Percentiles rank a stretch among this genome's conserved stretches.
These are phyloP conservation scores for Phyllotreta striolata DNA, from an alignment of 2,888 invertebrate species.

Conservation along the genomic window DNA sequence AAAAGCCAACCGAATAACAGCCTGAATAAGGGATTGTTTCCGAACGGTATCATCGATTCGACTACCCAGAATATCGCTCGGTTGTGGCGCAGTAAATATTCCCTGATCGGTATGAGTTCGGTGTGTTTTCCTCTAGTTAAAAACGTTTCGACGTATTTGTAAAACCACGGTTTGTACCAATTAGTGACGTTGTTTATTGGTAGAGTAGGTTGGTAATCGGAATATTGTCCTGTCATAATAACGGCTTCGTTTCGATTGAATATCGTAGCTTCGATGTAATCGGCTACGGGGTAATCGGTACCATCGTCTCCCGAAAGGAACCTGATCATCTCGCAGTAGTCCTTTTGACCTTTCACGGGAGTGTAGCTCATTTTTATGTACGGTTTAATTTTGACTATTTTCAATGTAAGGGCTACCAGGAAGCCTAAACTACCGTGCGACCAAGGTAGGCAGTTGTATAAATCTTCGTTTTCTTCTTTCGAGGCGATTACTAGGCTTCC, in stretches of 20 bases:
- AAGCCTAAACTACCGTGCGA: constrained; percentile 74
- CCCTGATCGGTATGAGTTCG: constrained; percentile 70
- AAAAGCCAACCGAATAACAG: constrained; percentile 71
- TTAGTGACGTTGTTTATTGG: constrained; percentile 66
- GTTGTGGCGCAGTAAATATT: constrained; percentile 72
- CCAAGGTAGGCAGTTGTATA: constrained; percentile 71
- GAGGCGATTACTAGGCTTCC: constrained; percentile 69
- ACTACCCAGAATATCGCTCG: constrained; percentile 78
- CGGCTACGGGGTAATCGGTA: constrained; percentile 62
- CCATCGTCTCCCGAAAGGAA: constrained; percentile 67
- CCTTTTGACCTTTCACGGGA: constrained; percentile 68
- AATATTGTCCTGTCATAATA: constrained; percentile 72
- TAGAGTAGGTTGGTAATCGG: constrained; percentile 65
- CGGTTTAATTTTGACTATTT: constrained; percentile 69
- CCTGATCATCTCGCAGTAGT: constrained; percentile 70
- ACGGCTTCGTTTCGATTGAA: constrained; percentile 69
- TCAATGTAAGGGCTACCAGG: constrained; percentile 70
- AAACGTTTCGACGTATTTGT: constrained; percentile 71
- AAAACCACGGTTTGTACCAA: constrained; percentile 79
- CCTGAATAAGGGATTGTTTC: constrained; percentile 71
- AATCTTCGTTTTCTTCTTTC: constrained; percentile 65
- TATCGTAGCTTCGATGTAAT: constrained; percentile 74
- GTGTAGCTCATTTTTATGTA: constrained; percentile 71
- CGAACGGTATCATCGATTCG: constrained; percentile 75
- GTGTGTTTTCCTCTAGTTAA: constrained; percentile 64